Evolutionary conservation across 2,888 invertebrate species (phyloP).

Genomic region (Pristionchus exspectatus): DNA sequence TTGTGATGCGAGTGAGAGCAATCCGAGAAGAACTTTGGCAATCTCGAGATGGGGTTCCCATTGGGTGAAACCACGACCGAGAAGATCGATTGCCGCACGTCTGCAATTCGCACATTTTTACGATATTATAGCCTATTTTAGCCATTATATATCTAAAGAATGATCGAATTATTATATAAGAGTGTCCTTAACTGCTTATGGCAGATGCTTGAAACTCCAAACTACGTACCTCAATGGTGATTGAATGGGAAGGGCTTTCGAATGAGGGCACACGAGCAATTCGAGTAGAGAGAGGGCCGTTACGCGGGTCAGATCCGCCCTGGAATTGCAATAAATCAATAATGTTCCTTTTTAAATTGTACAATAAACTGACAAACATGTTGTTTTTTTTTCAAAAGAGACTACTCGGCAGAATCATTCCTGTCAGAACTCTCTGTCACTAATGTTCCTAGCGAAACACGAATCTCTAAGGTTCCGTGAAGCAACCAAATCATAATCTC

Average conservation of each 20-base stretch:
- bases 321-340: constrained; percentile 84
- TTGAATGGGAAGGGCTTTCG: constrained; percentile 89
- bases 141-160: no score
- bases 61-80: constrained; percentile 91
- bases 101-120: constrained; percentile 79
- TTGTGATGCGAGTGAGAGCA: constrained; percentile 41
- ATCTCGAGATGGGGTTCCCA: constrained; percentile 99
- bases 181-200: not conserved
- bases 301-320: constrained; percentile 74
- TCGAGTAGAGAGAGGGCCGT: constrained; percentile 90
- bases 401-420: not conserved
- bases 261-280: constrained; percentile 90
- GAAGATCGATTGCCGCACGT: constrained; percentile 95
- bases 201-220: not conserved
- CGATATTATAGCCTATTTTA: not conserved
- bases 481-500: not conserved
- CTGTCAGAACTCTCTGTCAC: not conserved
- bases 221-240: constrained; percentile 85
- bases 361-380: constrained; percentile 85
- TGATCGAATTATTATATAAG: not conserved
- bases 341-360: constrained; percentile 89
- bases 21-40: constrained; percentile 83
- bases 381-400: not conserved
- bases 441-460: not conserved
- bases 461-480: not conserved